Conservation (phyloP, 1,140 invertebrate species). For the Lanistes nyassanus region DNA sequence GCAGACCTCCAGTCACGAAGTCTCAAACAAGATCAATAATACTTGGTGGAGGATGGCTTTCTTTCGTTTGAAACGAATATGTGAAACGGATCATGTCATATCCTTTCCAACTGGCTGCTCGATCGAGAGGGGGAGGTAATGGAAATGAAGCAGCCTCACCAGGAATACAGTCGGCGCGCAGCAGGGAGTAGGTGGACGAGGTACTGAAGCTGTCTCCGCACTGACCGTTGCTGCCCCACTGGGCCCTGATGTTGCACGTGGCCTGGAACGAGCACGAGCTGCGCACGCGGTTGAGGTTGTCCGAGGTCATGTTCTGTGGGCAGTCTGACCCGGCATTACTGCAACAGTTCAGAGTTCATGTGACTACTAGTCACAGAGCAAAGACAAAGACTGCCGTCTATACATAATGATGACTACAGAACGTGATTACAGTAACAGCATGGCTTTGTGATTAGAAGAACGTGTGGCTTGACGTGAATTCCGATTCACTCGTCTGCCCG, state of each 20-base stretch:
- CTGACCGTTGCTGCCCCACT: neutral
- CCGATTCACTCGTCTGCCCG: neutral
- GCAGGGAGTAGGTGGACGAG: neutral
- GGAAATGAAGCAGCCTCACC: neutral
- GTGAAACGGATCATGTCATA: too few species aligned
- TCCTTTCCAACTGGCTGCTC: too few species aligned
- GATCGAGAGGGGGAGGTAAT: neutral
- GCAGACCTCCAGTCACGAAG: too few species aligned
- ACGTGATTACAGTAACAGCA: neutral
- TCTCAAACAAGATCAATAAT: too few species aligned
- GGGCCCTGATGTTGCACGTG: neutral
- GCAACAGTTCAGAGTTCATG: neutral
- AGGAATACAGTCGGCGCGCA: constrained; percentile 10
- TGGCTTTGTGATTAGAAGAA: neutral
- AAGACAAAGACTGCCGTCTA: neutral
- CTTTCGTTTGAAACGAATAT: too few species aligned
- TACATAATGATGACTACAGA: neutral
- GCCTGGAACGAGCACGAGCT: neutral
- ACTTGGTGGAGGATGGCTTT: too few species aligned
- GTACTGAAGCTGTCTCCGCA: neutral
- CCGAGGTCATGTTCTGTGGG: neutral
- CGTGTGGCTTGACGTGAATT: neutral
- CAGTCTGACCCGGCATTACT: constrained; percentile 12
- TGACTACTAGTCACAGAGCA: too few species aligned
- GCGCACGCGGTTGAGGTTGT: neutral